Evolutionary conservation across 2,888 invertebrate genomes (phyloP).

Genomic region (Ceriagrion tenellum): DNA sequence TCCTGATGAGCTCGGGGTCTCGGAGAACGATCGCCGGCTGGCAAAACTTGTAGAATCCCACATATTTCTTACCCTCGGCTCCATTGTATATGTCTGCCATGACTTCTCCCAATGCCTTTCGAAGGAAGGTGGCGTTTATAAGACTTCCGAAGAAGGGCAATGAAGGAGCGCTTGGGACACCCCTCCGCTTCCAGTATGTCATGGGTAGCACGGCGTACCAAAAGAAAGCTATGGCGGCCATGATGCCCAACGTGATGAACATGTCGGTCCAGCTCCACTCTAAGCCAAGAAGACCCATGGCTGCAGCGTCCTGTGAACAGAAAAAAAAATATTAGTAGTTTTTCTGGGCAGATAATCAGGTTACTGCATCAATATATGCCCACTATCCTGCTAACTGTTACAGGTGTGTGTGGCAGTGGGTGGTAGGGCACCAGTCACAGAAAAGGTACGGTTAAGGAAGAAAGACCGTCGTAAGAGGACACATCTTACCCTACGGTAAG

Average conservation of each 20-base stretch:
- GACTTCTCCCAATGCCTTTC: neutral
- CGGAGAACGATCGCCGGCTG: constrained; percentile 82
- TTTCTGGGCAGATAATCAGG: too few species aligned
- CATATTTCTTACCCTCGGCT: constrained; percentile 44
- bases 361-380: too few species aligned
- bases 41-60: constrained; percentile 69
- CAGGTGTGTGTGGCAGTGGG: too few species aligned
- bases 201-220: constrained; percentile 42
- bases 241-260: neutral
- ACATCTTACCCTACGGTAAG: too few species aligned
- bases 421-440: too few species aligned
- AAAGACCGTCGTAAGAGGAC: too few species aligned
- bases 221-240: neutral
- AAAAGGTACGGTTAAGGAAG: too few species aligned
- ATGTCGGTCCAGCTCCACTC: neutral
- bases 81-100: neutral
- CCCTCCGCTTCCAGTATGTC: constrained; percentile 30
- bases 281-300: constrained; percentile 16
- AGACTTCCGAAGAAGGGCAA: constrained; percentile 6
- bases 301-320: neutral
- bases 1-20: constrained; percentile 81
- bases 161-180: neutral
- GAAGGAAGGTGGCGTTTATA: neutral
- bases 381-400: too few species aligned
- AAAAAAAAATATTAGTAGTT: too few species aligned